phyloP scores from a whole-genome alignment of 2,113 vertebrate genomes.

The Pseudonaja textilis region DNA sequence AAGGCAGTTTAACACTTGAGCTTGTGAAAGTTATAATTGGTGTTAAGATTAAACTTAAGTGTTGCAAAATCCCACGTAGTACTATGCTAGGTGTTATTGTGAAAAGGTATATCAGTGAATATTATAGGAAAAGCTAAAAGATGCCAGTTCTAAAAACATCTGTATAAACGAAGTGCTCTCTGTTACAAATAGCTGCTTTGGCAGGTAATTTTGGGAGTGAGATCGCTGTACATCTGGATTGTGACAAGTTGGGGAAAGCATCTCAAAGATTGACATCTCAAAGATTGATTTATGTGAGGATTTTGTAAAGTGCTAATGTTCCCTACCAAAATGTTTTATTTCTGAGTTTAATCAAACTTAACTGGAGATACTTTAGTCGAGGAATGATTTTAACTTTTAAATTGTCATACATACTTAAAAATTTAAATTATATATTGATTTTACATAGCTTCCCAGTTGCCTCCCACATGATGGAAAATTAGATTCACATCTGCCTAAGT shows the following conservation, averaged over 20 bases:
- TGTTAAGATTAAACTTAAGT: slow-evolving; percentile 4
- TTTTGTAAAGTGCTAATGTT: neutral
- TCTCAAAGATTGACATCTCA: neutral
- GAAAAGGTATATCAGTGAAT: neutral
- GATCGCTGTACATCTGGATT: neutral
- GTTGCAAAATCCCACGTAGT: neutral
- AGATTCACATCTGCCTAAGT: neutral
- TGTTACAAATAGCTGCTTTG: neutral
- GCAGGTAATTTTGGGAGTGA: neutral
- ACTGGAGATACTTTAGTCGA: neutral
- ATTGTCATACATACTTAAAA: neutral
- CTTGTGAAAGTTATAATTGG: slow-evolving; percentile 16
- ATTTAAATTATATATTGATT: neutral
- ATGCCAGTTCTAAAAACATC: neutral
- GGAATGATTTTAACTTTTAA: neutral
- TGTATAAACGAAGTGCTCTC: neutral
- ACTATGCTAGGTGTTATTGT: neutral
- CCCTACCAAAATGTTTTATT: neutral
- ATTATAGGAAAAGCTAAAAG: neutral
- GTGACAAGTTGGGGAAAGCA: neutral
- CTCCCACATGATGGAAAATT: neutral
- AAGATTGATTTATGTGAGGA: neutral
- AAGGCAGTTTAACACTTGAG: slow-evolving; percentile 9
- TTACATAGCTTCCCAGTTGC: neutral
- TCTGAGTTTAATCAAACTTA: neutral